Evolutionary conservation across 2,797 vertebrate genomes (phyloP).

Genomic region (Micropoecilia bifurca): DNA sequence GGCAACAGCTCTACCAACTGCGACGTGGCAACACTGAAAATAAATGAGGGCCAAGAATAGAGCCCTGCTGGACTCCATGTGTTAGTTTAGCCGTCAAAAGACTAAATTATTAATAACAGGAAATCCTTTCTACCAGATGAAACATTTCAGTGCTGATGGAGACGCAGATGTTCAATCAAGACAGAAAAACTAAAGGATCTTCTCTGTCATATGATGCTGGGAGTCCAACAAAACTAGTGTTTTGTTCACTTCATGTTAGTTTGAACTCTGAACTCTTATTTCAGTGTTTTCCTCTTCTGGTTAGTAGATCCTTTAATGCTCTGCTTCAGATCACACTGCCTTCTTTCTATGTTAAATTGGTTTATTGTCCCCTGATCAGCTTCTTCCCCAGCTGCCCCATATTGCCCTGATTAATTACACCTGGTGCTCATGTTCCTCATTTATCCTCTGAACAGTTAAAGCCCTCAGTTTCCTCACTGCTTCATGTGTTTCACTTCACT

Average conservation of each 20-base stretch:
- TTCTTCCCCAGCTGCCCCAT: neutral
- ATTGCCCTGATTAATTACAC: neutral
- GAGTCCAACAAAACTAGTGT: neutral
- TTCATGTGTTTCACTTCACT: neutral
- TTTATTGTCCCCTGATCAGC: neutral
- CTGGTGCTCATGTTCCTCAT: neutral
- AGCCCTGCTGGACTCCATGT: neutral
- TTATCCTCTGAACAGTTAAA: neutral
- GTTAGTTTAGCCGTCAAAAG: neutral
- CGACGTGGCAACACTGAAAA: neutral
- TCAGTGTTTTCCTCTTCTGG: neutral
- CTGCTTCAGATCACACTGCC: neutral
- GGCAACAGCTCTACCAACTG: too few relatives aligned
- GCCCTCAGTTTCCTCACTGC: neutral
- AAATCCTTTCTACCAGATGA: neutral
- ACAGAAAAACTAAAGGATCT: neutral
- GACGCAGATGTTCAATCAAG: neutral
- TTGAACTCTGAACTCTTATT: neutral
- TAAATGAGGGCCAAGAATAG: neutral
- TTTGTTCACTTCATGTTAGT: neutral
- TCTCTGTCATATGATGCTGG: neutral
- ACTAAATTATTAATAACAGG: neutral
- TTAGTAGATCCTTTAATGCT: neutral
- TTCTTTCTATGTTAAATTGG: neutral
- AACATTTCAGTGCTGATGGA: neutral